These are phyloP conservation scores for Ganaspis sp. DNA, from an alignment of 1,140 invertebrate species.

Conservation along the genomic window DNA sequence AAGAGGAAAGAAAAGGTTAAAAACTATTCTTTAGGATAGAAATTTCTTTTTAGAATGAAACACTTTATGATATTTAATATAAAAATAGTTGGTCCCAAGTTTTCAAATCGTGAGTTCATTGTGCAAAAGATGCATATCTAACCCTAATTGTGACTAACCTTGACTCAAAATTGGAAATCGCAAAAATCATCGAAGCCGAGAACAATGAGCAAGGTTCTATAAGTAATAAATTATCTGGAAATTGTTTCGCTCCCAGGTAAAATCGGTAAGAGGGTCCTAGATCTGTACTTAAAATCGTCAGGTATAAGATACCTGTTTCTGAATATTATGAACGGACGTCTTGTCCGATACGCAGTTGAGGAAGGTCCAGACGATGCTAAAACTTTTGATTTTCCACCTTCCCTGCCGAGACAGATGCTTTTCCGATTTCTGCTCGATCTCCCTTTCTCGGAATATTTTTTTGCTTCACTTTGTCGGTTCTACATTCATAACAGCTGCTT, in stretches of 20 bases:
- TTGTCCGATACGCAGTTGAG: constrained; percentile 35
- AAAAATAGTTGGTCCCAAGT: too few relatives aligned
- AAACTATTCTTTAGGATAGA: too few relatives aligned
- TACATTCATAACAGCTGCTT: constrained; percentile 10
- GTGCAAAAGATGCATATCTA: constrained; percentile 17
- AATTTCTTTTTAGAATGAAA: too few relatives aligned
- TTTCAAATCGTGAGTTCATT: not conserved
- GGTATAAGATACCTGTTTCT: constrained; percentile 46
- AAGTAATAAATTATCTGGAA: constrained; percentile 70
- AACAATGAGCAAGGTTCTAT: constrained; percentile 63
- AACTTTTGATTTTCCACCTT: constrained; percentile 33
- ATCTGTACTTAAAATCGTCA: constrained; percentile 47
- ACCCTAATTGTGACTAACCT: constrained; percentile 35
- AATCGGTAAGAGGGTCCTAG: not conserved
- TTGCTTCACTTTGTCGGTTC: constrained; percentile 10
- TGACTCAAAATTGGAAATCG: constrained; percentile 36
- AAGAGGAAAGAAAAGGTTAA: too few relatives aligned
- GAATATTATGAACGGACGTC: constrained; percentile 27
- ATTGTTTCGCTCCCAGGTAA: constrained; percentile 60
- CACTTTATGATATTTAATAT: too few relatives aligned
- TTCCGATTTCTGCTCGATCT: constrained; percentile 26
- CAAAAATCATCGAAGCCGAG: constrained; percentile 59
- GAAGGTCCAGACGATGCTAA: constrained; percentile 45
- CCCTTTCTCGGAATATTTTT: constrained; percentile 33
- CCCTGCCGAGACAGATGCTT: not conserved